phyloP scores from a whole-genome alignment of 2,797 vertebrate species.

The Mormyrus hasselquistii region DNA sequence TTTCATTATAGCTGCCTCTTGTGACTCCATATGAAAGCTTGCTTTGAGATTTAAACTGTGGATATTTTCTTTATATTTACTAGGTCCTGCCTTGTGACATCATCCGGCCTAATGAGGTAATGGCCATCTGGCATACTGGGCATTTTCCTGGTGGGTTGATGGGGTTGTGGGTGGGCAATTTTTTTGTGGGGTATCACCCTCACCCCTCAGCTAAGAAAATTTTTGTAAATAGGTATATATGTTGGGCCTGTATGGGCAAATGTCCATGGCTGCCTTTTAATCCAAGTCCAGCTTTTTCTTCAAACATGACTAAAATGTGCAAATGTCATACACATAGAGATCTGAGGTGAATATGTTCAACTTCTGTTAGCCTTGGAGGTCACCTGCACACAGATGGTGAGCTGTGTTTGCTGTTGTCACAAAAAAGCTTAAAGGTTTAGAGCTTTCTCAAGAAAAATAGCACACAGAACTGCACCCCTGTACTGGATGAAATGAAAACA shows the following conservation, averaged over 20 bases:
- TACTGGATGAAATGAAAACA: not conserved
- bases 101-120: not conserved
- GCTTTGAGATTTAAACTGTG: not conserved
- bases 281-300: not conserved
- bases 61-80: not conserved
- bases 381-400: not conserved
- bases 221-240: not conserved
- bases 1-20: not conserved
- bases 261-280: not conserved
- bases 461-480: not conserved
- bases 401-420: not conserved
- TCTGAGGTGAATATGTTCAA: no score
- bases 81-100: not conserved
- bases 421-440: not conserved
- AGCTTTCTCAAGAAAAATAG: not conserved
- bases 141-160: not conserved
- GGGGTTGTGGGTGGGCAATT: not conserved
- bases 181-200: not conserved
- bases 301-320: not conserved
- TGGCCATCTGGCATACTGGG: not conserved
- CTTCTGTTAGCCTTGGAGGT: not conserved
- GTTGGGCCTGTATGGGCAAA: not conserved
- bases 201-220: not conserved
- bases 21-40: not conserved
- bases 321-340: no score